Percentiles rank a stretch among this genome's conserved stretches.
Evolutionary conservation across 1,140 invertebrate genomes (phyloP).

Genomic region (Drosophila pachea): DNA sequence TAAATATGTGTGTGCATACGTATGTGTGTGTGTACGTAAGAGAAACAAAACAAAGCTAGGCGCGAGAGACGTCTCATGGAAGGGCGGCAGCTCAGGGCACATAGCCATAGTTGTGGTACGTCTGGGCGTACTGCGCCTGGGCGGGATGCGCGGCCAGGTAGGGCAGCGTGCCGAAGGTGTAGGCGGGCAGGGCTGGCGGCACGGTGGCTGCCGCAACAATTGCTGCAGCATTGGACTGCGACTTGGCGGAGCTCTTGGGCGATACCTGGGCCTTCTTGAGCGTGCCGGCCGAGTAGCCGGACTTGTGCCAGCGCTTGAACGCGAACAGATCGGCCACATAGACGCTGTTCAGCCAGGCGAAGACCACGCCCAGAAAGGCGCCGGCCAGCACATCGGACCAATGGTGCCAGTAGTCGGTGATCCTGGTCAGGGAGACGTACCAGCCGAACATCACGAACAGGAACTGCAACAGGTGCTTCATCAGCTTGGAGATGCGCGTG

Average conservation of each 20-base stretch:
- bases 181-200: constrained; percentile 62
- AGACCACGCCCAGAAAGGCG: constrained; percentile 80
- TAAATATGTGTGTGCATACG: too few relatives aligned
- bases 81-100: constrained; percentile 55
- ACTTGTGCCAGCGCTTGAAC: constrained; percentile 51
- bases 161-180: constrained; percentile 71
- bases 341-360: constrained; percentile 80
- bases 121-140: constrained; percentile 64
- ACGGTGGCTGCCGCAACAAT: constrained; percentile 10
- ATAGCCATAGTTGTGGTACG: constrained; percentile 76
- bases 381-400: constrained; percentile 85
- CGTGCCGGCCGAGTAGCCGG: constrained; percentile 52
- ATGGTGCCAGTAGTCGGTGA: constrained; percentile 98
- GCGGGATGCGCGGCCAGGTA: constrained; percentile 68
- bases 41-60: constrained; percentile 47
- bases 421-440: constrained; percentile 89
- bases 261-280: constrained; percentile 58
- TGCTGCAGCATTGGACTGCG: constrained; percentile 32
- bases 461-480: constrained; percentile 88
- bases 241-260: constrained; percentile 59
- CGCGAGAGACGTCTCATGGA: neutral
- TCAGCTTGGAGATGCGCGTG: constrained; percentile 85
- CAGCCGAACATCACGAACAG: constrained; percentile 86
- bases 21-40: neutral
- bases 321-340: constrained; percentile 67